phyloP scores from a whole-genome alignment of 2,888 invertebrate genomes.

The Altica lythri region DNA sequence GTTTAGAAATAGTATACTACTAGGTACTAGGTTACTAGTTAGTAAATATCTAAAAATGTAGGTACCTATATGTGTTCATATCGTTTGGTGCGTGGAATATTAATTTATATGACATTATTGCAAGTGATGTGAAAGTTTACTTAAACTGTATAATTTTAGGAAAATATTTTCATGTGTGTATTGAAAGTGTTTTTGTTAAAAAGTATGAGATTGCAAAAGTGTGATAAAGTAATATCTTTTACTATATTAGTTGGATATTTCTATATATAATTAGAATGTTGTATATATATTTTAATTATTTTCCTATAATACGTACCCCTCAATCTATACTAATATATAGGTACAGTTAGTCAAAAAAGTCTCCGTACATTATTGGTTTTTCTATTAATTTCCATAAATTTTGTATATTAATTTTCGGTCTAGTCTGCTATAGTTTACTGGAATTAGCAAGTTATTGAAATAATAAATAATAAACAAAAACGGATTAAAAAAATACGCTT shows the following conservation, averaged over 20 bases:
- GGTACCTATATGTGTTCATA: slow-evolving; percentile 16
- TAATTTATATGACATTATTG: slow-evolving; percentile 9
- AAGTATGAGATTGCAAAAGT: background rate
- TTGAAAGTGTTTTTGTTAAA: slow-evolving; percentile 1
- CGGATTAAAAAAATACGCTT: no score
- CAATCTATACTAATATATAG: no score
- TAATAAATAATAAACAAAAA: no score
- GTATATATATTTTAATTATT: background rate
- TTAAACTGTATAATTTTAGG: slow-evolving; percentile 4
- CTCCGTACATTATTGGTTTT: no score
- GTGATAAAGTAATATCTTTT: background rate
- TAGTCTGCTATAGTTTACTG: no score
- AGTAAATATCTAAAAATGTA: slow-evolving; percentile 28
- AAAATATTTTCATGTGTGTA: slow-evolving; percentile 3
- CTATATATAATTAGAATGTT: no score
- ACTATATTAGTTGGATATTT: no score
- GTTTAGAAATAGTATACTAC: slow-evolving; percentile 34
- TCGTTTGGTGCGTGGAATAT: slow-evolving; percentile 14
- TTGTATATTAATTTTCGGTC: no score
- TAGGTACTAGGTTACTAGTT: slow-evolving; percentile 6
- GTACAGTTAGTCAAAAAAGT: no score
- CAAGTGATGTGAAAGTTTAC: slow-evolving; percentile 24
- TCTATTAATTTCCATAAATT: no score
- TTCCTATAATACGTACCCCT: no score
- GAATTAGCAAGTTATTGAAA: no score